Conservation (phyloP, 2,113 vertebrate genomes). For the Macaca fascicularis region T2T-MFA8v1.1 NC_088389.1:65382001-65382500, state of each 20-base stretch:
- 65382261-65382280: neutral
- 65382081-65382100: too few species aligned
- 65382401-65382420: neutral
- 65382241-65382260: neutral
- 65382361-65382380: neutral
- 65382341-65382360: neutral
- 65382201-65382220: too few species aligned
- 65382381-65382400: neutral
- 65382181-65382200: too few species aligned
- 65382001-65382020: too few species aligned
- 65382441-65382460: neutral
- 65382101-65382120: too few species aligned
- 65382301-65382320: neutral
- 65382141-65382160: too few species aligned
- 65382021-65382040: neutral
- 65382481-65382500: neutral
- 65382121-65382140: too few species aligned
- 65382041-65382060: neutral
- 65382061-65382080: too few species aligned
- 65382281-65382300: neutral
- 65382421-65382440: neutral
- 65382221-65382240: too few species aligned
- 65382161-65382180: too few species aligned
- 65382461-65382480: neutral
- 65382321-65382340: neutral